Base-by-base conservation (phyloP, 2,888 invertebrate species). In the Rhamnusium bicolor region DNA sequence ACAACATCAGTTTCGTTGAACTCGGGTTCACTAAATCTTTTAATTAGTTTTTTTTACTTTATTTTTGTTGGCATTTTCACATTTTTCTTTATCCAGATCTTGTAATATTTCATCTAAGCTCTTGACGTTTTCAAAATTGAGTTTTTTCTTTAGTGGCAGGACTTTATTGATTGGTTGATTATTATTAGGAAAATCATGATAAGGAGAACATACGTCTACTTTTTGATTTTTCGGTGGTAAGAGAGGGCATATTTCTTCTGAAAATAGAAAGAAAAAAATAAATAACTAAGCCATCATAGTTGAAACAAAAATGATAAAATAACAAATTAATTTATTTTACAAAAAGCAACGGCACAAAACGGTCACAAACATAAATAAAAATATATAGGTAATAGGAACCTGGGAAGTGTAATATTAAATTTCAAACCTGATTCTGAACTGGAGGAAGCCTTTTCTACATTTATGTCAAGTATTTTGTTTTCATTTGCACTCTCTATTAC, bases 91-190 rank as follows among this genome's bases (percentile, higher is more conserved):
- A 51, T 86, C 83, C 32, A 88, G 75, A 65, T 87, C 86, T 21
- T 84, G 78, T 46, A 88, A 77, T 46, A 87, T 87, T 69, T 87
- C 84, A 67, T 87, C 87, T 12, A 87, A 81, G 14, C 83, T 84
- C 73, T 79, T 81, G 58, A 81, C 76, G 21, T 24, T 61, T 6
- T 73, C 61, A n/a, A 32, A 14, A 19, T 71, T 71, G 53, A 49
- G 70, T 61, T 69, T 76, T 60, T 56, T 75, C 74, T 71, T 76
- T 51, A 75, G 70, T 18, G 71, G 79, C 16, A 70, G 71, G n/a
- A 80, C 27, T 40, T 51, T 51, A 12, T 53, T 16, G 29, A 72
- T 18, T 21, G 67, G 82, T 32, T 83, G 75, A 67, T 83, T 84
- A 49, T 83, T 84, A 54, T 76, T 81, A n/a, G 85, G 85, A 29